phyloP scores from a whole-genome alignment of 2,113 vertebrate species.

The Argyrosomus japonicus region DNA sequence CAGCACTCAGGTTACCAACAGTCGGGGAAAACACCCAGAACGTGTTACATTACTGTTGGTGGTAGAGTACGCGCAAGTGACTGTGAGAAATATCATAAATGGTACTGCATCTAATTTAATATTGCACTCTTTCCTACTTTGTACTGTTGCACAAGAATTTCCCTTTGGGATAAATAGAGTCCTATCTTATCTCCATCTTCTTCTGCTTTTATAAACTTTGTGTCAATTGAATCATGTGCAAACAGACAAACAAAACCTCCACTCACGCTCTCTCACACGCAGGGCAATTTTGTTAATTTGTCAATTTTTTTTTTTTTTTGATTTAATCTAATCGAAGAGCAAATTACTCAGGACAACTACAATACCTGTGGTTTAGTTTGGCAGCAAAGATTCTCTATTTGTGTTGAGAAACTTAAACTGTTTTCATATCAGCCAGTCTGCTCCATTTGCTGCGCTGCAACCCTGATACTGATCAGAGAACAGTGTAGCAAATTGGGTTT shows the following conservation, averaged over 20 bases:
- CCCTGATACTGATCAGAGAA: constrained; percentile 34
- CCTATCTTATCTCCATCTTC: not conserved
- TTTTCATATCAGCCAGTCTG: constrained; percentile 6
- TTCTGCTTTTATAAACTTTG: not conserved
- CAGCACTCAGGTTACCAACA: constrained; percentile 72
- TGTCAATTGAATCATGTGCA: constrained; percentile 2
- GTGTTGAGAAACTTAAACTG: constrained; percentile 15
- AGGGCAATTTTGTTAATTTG: not conserved
- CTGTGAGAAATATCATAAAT: constrained; percentile 43
- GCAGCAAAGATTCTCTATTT: constrained; percentile 19
- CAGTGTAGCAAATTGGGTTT: constrained; percentile 25
- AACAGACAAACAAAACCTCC: not conserved
- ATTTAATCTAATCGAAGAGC: not conserved
- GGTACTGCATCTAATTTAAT: constrained; percentile 13
- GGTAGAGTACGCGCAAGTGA: constrained; percentile 23
- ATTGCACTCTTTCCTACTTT: not conserved
- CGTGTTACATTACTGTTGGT: constrained; percentile 53
- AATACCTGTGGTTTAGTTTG: not conserved
- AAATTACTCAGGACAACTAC: constrained; percentile 1
- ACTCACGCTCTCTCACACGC: not conserved
- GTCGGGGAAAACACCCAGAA: constrained; percentile 69
- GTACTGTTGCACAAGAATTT: not conserved
- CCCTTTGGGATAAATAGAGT: not conserved
- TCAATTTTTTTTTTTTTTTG: not conserved
- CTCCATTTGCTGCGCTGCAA: not conserved